A percentile compares a stretch with the other conserved stretches of the same genome.
Conservation (phyloP, 2,113 vertebrate genomes). For the Monopterus albus region DNA sequence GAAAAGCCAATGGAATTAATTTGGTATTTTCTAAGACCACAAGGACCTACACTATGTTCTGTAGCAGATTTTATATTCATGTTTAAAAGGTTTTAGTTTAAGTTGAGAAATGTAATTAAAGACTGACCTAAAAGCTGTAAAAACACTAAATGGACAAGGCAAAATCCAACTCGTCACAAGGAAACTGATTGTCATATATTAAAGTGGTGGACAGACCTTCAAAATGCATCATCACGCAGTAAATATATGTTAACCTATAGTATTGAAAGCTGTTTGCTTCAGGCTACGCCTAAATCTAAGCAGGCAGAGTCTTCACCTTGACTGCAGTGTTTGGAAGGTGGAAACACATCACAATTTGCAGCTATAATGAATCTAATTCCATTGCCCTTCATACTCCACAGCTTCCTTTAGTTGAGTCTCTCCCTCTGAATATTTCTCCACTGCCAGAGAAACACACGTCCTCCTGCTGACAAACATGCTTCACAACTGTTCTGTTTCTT, state of each 20-base stretch:
- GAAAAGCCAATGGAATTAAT: no score
- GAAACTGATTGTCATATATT: neutral
- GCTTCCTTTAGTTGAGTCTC: slow-evolving; percentile 16
- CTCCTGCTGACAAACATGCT: slow-evolving; percentile 30
- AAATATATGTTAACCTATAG: neutral
- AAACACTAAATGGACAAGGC: no score
- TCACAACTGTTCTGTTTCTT: slow-evolving; percentile 1
- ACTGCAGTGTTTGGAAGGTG: slow-evolving; percentile 21
- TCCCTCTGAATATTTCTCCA: slow-evolving; percentile 23
- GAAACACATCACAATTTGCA: slow-evolving; percentile 48
- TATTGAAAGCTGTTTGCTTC: neutral
- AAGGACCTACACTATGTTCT: no score
- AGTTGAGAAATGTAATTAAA: no score
- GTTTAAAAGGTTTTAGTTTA: no score
- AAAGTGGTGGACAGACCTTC: neutral
- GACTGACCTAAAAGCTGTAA: no score
- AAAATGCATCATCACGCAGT: neutral
- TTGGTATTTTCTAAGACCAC: no score
- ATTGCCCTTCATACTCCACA: slow-evolving; percentile 53
- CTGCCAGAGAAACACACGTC: slow-evolving; percentile 26
- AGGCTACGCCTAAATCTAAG: neutral
- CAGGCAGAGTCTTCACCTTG: slow-evolving; percentile 40
- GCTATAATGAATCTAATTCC: slow-evolving; percentile 55
- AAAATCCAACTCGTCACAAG: no score
- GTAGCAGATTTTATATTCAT: no score